Evolutionary conservation across 1,140 invertebrate genomes (phyloP).

Genomic region (Caerostris darwini): DNA sequence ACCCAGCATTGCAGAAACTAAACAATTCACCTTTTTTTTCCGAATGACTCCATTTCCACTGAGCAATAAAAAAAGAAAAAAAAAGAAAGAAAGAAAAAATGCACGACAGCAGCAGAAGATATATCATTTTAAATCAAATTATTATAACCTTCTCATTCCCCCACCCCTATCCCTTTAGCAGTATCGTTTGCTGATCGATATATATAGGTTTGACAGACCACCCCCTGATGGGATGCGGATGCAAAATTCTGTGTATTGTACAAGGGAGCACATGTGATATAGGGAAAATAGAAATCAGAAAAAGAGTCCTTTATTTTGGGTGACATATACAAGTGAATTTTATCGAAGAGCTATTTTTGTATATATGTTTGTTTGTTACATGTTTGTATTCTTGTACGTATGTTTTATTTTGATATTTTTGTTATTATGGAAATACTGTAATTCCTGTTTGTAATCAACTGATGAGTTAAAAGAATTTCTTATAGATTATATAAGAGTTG

Average conservation of each 20-base stretch:
- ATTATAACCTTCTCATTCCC: neutral
- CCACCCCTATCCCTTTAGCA: neutral
- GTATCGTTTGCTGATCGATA: constrained; percentile 67
- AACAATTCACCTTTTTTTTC: constrained; percentile 16
- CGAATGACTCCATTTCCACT: neutral
- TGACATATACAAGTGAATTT: no score
- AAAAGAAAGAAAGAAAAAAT: no score
- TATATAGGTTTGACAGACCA: neutral
- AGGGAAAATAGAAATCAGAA: neutral
- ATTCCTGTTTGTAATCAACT: no score
- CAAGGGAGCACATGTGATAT: neutral
- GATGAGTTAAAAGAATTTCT: no score
- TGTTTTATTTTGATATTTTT: no score
- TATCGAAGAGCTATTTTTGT: no score
- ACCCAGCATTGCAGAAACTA: neutral
- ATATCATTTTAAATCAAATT: constrained; percentile 77
- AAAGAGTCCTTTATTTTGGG: neutral
- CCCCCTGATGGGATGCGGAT: constrained; percentile 14
- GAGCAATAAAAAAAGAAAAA: neutral
- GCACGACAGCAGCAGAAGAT: constrained; percentile 14
- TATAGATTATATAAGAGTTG: no score
- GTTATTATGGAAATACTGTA: no score
- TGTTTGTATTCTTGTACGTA: no score
- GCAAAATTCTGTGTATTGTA: neutral
- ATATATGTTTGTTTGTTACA: no score